Evolutionary conservation across 1,140 invertebrate genomes (phyloP).

Genomic region (Drosophila athabasca): DNA sequence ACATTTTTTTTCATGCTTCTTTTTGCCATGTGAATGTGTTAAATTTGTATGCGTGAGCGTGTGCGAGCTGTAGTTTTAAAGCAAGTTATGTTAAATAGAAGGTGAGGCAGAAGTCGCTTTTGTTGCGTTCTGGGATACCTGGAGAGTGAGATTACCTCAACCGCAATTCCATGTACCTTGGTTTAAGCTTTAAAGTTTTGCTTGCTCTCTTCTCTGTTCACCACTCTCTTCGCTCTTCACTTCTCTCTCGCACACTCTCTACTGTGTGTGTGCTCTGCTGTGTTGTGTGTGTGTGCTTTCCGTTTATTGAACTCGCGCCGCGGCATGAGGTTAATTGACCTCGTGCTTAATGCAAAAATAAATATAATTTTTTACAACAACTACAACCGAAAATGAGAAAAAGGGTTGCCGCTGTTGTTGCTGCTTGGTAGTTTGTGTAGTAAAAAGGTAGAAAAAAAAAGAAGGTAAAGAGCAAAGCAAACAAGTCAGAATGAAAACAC

Average conservation of each 20-base stretch:
- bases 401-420: constrained; percentile 57
- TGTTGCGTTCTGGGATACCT: too few species aligned
- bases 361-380: constrained; percentile 73
- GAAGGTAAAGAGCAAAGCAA: constrained; percentile 75
- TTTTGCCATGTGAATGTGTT: constrained; percentile 65
- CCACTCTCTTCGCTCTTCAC: too few species aligned
- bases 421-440: constrained; percentile 58
- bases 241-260: background rate
- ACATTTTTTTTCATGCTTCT: constrained; percentile 39
- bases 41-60: constrained; percentile 24
- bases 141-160: too few species aligned
- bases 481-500: constrained; percentile 72
- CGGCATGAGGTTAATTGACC: constrained; percentile 83
- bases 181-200: constrained; percentile 52
- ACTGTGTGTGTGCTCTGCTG: constrained; percentile 3
- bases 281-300: constrained; percentile 57
- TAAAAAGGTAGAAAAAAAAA: too few species aligned
- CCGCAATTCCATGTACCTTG: too few species aligned
- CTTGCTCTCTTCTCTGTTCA: background rate
- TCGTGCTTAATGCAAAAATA: constrained; percentile 83
- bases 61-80: constrained; percentile 16
- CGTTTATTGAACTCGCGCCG: constrained; percentile 80
- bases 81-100: too few species aligned
- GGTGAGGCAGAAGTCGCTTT: too few species aligned
- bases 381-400: constrained; percentile 60